Conservation (phyloP, 2,888 invertebrate genomes). For the Caenorhabditis parvicauda region DNA sequence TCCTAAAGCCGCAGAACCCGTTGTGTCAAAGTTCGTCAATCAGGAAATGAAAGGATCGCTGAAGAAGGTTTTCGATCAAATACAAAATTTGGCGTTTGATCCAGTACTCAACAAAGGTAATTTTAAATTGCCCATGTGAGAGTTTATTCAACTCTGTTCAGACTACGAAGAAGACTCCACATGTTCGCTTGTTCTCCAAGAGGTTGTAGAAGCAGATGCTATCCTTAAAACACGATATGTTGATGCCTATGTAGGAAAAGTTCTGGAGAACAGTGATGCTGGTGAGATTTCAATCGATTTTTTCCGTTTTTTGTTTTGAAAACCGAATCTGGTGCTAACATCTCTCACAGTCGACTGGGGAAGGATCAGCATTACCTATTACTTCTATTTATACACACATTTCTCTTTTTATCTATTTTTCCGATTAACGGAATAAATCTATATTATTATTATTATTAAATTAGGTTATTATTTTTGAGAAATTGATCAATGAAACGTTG, state of each 20-base stretch:
- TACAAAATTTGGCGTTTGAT: constrained; percentile 19
- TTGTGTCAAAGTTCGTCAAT: constrained; percentile 2
- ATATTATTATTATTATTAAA: too few species aligned
- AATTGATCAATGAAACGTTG: too few species aligned
- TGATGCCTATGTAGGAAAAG: constrained; percentile 16
- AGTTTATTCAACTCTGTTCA: neutral
- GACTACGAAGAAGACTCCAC: neutral
- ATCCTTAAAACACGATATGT: constrained; percentile 14
- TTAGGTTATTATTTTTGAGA: neutral
- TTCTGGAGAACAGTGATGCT: constrained; percentile 14
- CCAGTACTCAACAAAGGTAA: constrained; percentile 15
- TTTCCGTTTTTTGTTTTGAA: neutral
- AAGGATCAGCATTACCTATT: too few species aligned
- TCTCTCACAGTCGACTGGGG: too few species aligned
- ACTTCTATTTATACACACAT: too few species aligned
- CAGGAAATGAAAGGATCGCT: constrained; percentile 12
- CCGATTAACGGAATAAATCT: too few species aligned
- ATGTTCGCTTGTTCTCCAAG: constrained; percentile 25
- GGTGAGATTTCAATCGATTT: constrained; percentile 7
- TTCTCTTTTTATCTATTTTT: too few species aligned
- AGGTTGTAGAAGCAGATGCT: constrained; percentile 24
- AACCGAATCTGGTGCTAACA: too few species aligned
- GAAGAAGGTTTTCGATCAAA: constrained; percentile 17
- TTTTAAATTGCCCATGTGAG: too few species aligned
- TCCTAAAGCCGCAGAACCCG: constrained; percentile 1